These are phyloP conservation scores for Paralichthys olivaceus DNA, from an alignment of 2,113 vertebrate species.

Conservation along the genomic window DNA sequence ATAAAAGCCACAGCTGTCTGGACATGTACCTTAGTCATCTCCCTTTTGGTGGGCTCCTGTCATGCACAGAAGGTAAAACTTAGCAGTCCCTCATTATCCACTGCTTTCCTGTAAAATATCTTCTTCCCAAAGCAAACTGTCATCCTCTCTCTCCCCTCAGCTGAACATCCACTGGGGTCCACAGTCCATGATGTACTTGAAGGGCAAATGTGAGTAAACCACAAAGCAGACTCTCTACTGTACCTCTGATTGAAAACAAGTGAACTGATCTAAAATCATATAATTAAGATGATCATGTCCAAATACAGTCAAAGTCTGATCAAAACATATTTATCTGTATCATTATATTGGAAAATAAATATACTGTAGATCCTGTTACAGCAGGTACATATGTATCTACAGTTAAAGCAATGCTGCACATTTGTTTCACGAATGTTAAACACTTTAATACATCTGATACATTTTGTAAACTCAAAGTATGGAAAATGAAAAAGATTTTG, in stretches of 20 bases:
- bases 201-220: conserved; percentile 82
- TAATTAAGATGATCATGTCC: too few species aligned
- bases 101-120: not conserved
- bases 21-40: conserved; percentile 63
- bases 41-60: conserved; percentile 63
- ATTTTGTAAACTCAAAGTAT: not conserved
- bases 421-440: not conserved
- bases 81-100: not conserved
- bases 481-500: too few species aligned
- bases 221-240: not conserved
- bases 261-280: not conserved
- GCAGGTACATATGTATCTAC: not conserved
- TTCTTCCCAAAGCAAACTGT: not conserved
- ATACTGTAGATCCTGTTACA: not conserved
- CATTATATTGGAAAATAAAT: not conserved
- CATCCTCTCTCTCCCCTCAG: conserved; percentile 30
- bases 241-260: not conserved
- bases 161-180: conserved; percentile 79
- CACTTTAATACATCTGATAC: not conserved
- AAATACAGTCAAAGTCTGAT: not conserved
- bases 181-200: conserved; percentile 85
- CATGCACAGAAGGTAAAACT: conserved; percentile 76
- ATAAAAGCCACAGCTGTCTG: conserved; percentile 55
- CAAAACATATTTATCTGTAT: not conserved
- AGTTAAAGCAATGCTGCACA: too few species aligned